These are phyloP conservation scores for Uria lomvia DNA, from an alignment of 2,113 vertebrate genomes.

Conservation along the genomic window DNA sequence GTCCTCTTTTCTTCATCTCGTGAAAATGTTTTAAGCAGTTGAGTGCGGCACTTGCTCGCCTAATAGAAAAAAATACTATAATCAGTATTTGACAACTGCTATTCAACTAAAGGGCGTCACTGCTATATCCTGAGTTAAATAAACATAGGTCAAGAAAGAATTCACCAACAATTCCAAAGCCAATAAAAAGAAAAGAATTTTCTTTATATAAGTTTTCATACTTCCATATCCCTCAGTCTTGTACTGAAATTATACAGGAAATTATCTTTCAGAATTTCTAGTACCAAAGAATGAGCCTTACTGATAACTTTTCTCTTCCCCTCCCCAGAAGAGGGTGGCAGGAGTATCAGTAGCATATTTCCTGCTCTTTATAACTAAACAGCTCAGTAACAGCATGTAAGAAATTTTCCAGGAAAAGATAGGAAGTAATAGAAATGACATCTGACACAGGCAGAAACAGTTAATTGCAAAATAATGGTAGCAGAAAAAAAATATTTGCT, in stretches of 20 bases:
- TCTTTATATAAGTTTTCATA: background rate
- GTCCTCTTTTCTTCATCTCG: slow-evolving; percentile 94
- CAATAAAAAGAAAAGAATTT: background rate
- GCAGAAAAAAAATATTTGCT: background rate
- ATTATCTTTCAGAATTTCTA: background rate
- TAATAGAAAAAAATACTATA: slow-evolving; percentile 51
- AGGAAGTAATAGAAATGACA: background rate
- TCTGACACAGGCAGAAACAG: background rate
- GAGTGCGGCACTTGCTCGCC: slow-evolving; percentile 91
- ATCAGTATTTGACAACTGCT: background rate
- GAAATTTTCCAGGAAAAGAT: background rate
- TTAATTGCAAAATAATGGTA: background rate
- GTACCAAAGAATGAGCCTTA: background rate
- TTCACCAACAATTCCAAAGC: background rate
- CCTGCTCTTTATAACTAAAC: background rate
- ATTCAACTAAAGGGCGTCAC: background rate
- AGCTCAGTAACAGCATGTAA: background rate
- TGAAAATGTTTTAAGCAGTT: slow-evolving; percentile 96
- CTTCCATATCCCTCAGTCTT: background rate
- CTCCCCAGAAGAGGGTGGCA: background rate
- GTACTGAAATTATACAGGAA: background rate
- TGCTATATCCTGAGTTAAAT: background rate
- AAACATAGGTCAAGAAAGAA: background rate
- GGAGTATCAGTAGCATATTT: background rate
- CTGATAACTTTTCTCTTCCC: background rate